phyloP scores from a whole-genome alignment of 2,113 vertebrate genomes.

The Strigops habroptila region DNA sequence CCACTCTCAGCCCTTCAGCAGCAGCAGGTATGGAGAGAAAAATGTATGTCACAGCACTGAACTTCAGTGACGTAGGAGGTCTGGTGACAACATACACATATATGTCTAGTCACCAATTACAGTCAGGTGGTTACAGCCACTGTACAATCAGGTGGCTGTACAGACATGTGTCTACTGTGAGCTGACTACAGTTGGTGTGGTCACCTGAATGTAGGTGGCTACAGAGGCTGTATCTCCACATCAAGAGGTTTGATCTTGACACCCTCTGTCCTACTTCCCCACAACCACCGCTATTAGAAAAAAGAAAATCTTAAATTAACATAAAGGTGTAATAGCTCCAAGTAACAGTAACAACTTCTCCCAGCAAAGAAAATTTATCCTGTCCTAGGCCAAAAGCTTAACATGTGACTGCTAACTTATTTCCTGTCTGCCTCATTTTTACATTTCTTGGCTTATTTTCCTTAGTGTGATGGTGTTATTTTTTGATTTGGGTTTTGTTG shows the following conservation, averaged over 20 bases:
- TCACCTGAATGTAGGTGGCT: neutral
- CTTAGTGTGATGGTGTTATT: neutral
- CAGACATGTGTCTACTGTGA: accelerated
- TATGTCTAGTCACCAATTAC: neutral
- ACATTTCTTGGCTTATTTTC: neutral
- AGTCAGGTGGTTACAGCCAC: neutral
- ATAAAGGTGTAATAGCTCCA: neutral
- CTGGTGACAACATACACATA: neutral
- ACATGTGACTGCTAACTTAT: neutral
- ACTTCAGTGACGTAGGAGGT: neutral
- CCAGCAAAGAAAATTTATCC: neutral
- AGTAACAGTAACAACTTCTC: neutral
- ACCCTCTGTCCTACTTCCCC: neutral
- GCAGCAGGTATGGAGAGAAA: neutral
- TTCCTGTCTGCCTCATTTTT: neutral
- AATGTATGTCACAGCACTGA: no score
- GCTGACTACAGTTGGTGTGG: accelerated
- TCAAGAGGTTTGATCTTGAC: neutral
- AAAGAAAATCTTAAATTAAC: neutral
- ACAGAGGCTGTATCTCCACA: neutral
- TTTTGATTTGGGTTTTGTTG: neutral
- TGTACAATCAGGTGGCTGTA: accelerated
- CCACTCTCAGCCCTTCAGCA: neutral
- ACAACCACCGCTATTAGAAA: neutral
- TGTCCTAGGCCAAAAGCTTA: neutral